Evolutionary conservation across 2,113 vertebrate genomes (phyloP).

Genomic region (Erinaceus europaeus): DNA sequence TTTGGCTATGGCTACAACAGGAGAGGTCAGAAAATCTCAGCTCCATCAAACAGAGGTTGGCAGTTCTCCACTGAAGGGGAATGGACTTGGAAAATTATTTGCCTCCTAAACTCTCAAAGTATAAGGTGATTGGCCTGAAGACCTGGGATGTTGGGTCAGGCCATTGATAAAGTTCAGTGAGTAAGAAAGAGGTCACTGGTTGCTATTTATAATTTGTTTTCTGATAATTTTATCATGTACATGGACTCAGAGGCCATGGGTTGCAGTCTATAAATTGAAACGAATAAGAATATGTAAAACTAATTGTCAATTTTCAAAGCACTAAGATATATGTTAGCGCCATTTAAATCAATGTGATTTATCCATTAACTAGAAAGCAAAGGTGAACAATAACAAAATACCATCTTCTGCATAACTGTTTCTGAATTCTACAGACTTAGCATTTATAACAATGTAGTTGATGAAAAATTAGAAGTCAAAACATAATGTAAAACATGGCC

Average conservation of each 20-base stretch:
- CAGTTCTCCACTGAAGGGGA: constrained; percentile 1
- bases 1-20: neutral
- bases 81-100: constrained; percentile 54
- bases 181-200: constrained; percentile 57
- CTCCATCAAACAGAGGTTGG: neutral
- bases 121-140: constrained; percentile 58
- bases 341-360: constrained; percentile 56
- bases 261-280: constrained; percentile 68
- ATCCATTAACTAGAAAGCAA: constrained; percentile 38
- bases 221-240: constrained; percentile 70
- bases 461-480: neutral
- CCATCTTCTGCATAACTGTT: neutral
- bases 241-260: constrained; percentile 66
- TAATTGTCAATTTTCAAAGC: constrained; percentile 57
- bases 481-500: neutral
- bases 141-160: constrained; percentile 60
- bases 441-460: constrained; percentile 19
- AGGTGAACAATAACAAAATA: constrained; percentile 55
- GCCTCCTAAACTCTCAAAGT: constrained; percentile 35
- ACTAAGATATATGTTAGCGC: constrained; percentile 63
- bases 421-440: constrained; percentile 29
- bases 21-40: constrained; percentile 19
- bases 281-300: constrained; percentile 70
- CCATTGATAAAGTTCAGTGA: constrained; percentile 68
- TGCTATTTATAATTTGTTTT: constrained; percentile 77